Evolutionary conservation across 2,888 invertebrate genomes (phyloP), one percentile per base, ranked within the genome.

Genomic region (Allacma fusca): DNA sequence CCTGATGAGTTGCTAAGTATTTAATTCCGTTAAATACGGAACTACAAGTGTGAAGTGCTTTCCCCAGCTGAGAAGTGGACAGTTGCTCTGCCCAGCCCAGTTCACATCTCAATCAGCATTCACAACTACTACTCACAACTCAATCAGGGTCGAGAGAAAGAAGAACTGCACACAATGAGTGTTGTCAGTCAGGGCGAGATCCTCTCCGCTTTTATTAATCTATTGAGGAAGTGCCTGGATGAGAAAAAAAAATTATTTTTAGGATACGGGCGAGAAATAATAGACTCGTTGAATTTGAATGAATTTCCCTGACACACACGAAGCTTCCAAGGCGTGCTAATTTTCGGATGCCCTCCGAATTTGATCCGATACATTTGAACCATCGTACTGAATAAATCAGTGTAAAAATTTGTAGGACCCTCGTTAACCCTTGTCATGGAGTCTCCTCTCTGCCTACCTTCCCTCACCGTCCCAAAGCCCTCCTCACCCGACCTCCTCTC

Each of bases 311-410:
- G 72, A 72, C 72, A 72, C 70, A 70, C 72, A 72, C 72, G 62
- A 72, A 40, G 62, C 34, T 28, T 72, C 62, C 72, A 72, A 72
- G 72, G 72, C 72, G 72, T 62, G 72, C 72, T 72, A 72, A 72
- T 72, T 72, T 72, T 26, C 72, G n/a, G 16, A n/a, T 5, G 7
- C 72, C 72, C 21, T 59, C 29, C 57, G 71, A 72, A 72, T 34
- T 72, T 62, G 72, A 72, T 72, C 72, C 50, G 4, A n/a, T n/a
- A 50, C 4, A 34, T 34, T n/a, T n/a, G n/a, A n/a, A n/a, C n/a
- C n/a, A n/a, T n/a, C n/a, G n/a, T n/a, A n/a, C n/a, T 50, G 50
- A n/a, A 50, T 50, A 50, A 4, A n/a, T 50, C n/a, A 50, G n/a
- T 9, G n/a, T 19, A 50, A 50, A 50, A 50, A 50, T 9, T 5